A percentile compares a stretch with the other conserved stretches of the same genome.
Conservation (phyloP, 2,888 invertebrate species). For the Amphipyra tragopoginis region DNA sequence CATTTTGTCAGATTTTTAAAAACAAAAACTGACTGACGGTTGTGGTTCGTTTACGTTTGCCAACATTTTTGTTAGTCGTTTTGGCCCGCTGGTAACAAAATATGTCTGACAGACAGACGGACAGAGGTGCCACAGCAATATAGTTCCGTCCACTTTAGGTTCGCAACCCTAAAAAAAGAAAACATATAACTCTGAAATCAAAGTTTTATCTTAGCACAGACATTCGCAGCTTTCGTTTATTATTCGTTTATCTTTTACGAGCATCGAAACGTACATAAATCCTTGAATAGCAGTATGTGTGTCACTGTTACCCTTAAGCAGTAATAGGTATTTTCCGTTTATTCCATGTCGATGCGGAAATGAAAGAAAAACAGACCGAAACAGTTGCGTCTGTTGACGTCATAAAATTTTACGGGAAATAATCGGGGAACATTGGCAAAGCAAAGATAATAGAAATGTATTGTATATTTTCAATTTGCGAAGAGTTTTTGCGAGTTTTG, state of each 20-base stretch:
- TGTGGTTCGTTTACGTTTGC: too few species aligned
- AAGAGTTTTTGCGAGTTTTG: neutral
- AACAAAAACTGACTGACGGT: too few species aligned
- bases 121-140: too few species aligned
- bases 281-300: conserved; percentile 2
- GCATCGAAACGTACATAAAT: conserved; percentile 9
- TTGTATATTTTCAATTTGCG: conserved; percentile 4
- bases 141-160: too few species aligned
- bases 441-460: neutral
- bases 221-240: conserved; percentile 30
- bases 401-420: conserved; percentile 25
- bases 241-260: conserved; percentile 28
- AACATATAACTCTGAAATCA: too few species aligned
- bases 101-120: too few species aligned
- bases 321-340: conserved; percentile 36
- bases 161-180: too few species aligned
- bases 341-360: conserved; percentile 26
- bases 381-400: conserved; percentile 13
- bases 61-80: too few species aligned
- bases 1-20: too few species aligned
- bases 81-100: too few species aligned
- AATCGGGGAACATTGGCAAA: conserved; percentile 5
- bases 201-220: too few species aligned
- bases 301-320: conserved; percentile 27
- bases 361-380: conserved; percentile 35